A percentile compares a stretch with the other conserved stretches of the same genome.
phyloP scores from a whole-genome alignment of 2,888 invertebrate genomes.

The Phrixothrix hirtus region DNA sequence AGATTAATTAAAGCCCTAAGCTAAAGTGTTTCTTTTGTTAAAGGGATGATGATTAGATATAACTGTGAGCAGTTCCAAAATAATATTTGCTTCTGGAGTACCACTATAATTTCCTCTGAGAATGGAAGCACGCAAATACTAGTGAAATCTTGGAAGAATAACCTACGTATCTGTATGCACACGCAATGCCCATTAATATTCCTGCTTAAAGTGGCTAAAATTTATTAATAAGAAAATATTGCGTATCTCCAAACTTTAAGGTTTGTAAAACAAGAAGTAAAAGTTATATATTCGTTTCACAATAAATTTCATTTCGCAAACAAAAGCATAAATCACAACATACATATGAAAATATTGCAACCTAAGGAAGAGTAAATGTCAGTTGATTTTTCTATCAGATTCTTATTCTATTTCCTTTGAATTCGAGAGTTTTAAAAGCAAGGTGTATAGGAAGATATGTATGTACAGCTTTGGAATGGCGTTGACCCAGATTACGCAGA shows the following conservation, averaged over 20 bases:
- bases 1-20: constrained; percentile 30
- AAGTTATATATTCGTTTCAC: too few species aligned
- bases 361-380: constrained; percentile 4
- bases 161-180: neutral
- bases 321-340: constrained; percentile 4
- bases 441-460: constrained; percentile 5
- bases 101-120: constrained; percentile 11
- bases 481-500: constrained; percentile 19
- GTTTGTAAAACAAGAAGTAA: too few species aligned
- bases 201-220: too few species aligned
- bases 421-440: neutral
- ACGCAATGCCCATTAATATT: too few species aligned
- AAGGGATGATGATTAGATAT: constrained; percentile 15
- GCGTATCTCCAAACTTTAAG: too few species aligned
- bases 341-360: constrained; percentile 15
- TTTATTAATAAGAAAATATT: too few species aligned
- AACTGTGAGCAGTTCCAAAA: constrained; percentile 11
- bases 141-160: neutral
- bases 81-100: constrained; percentile 16
- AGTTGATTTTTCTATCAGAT: neutral
- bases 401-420: neutral
- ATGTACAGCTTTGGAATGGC: constrained; percentile 6
- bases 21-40: constrained; percentile 24
- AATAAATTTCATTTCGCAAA: constrained; percentile 3
- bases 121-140: neutral